Evolutionary conservation across 2,888 invertebrate genomes (phyloP).

Genomic region (Drosophila meridionalis): DNA sequence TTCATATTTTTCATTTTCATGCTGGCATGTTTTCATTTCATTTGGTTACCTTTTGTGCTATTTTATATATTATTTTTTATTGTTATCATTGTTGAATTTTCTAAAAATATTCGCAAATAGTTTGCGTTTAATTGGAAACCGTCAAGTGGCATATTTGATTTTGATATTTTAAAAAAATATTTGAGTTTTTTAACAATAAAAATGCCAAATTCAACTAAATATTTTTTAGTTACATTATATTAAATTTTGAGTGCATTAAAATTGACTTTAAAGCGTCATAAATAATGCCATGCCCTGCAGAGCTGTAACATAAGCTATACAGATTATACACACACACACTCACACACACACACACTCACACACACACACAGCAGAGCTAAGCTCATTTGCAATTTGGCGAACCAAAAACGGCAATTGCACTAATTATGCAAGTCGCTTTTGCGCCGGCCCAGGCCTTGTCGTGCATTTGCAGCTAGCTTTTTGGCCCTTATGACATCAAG

Average conservation of each 20-base stretch:
- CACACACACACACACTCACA: too few species aligned
- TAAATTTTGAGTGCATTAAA: background rate
- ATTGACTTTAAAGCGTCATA: background rate
- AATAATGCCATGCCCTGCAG: background rate
- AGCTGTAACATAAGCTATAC: background rate
- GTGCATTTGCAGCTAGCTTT: conserved; percentile 33
- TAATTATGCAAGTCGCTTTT: conserved; percentile 57
- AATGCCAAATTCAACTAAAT: background rate
- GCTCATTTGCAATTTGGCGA: conserved; percentile 56
- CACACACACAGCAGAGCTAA: conserved; percentile 6
- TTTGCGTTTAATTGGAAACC: conserved; percentile 55
- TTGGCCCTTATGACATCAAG: conserved; percentile 44
- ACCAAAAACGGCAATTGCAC: conserved; percentile 43
- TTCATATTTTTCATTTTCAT: conserved; percentile 11
- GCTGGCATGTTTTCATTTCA: conserved; percentile 19
- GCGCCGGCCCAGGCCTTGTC: background rate
- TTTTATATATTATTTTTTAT: conserved; percentile 37
- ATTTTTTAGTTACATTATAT: background rate
- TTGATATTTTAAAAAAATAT: background rate
- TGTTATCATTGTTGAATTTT: conserved; percentile 43
- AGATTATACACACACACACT: background rate
- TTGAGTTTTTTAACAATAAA: background rate
- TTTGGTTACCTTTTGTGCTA: conserved; percentile 29
- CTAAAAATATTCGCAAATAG: conserved; percentile 48
- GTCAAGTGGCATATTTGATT: conserved; percentile 20